phyloP scores from a whole-genome alignment of 2,888 invertebrate species.

The Limnephilus marmoratus region DNA sequence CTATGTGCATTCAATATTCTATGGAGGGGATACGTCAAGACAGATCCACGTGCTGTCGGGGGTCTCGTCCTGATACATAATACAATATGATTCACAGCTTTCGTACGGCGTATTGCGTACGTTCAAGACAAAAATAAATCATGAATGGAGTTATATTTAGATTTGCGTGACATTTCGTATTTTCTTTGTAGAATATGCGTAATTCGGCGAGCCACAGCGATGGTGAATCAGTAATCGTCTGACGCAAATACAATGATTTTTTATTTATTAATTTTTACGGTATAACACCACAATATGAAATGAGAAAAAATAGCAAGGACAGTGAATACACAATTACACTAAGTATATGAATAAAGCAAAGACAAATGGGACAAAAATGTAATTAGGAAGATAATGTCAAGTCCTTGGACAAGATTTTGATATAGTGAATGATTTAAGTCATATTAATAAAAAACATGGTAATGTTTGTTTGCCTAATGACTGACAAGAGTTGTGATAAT shows the following conservation, averaged over 20 bases:
- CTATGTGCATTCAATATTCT: conserved; percentile 51
- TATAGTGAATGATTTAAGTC: neutral
- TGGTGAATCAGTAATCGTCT: neutral
- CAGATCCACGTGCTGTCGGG: conserved; percentile 47
- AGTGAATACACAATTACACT: too few species aligned
- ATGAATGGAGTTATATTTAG: conserved; percentile 13
- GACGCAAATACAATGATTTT: neutral
- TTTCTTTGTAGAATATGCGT: neutral
- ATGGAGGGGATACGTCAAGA: conserved; percentile 58
- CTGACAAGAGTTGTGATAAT: neutral
- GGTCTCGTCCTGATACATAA: conserved; percentile 4
- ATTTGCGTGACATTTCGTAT: neutral
- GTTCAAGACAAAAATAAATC: neutral
- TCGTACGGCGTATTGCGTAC: neutral
- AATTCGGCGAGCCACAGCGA: neutral
- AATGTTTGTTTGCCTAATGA: neutral
- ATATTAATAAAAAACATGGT: too few species aligned
- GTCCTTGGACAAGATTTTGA: neutral
- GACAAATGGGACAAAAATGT: too few species aligned
- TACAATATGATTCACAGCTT: conserved; percentile 25
- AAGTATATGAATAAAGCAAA: too few species aligned
- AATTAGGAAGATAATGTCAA: too few species aligned
- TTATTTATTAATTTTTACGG: too few species aligned
- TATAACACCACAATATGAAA: too few species aligned
- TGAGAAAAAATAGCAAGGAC: too few species aligned